Conservation (phyloP, 2,797 vertebrate species). For the Crenuchus spilurus region DNA sequence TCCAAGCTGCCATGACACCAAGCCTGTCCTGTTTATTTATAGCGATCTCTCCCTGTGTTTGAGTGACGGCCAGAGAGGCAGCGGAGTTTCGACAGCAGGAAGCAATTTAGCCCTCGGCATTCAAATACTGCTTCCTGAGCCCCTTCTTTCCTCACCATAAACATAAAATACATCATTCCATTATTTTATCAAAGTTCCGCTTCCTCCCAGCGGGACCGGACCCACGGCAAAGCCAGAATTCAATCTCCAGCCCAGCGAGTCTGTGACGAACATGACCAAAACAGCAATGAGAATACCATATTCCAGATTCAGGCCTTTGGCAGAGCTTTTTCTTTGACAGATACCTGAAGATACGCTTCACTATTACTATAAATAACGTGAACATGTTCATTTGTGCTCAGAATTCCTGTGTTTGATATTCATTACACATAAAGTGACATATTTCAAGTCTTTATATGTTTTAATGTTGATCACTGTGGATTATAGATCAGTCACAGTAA, state of each 20-base stretch:
- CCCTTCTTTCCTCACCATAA: constrained; percentile 28
- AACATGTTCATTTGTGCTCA: too few relatives aligned
- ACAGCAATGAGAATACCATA: constrained; percentile 64
- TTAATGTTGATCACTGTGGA: too few relatives aligned
- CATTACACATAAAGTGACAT: too few relatives aligned
- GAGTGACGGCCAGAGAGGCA: constrained; percentile 57
- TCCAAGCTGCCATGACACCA: constrained; percentile 61
- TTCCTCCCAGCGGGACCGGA: constrained; percentile 45
- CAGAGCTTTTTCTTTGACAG: not conserved
- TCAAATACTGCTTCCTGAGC: constrained; percentile 36
- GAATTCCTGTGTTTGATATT: too few relatives aligned
- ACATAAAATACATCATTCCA: constrained; percentile 44
- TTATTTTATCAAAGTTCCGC: constrained; percentile 68
- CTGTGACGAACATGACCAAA: constrained; percentile 59
- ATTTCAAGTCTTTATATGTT: too few relatives aligned
- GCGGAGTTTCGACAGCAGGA: constrained; percentile 58
- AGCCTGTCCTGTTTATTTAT: constrained; percentile 66
- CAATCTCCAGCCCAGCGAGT: constrained; percentile 51
- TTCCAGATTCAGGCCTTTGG: not conserved
- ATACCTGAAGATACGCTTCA: too few relatives aligned
- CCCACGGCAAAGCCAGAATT: constrained; percentile 48
- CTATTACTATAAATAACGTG: too few relatives aligned
- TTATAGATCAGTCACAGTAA: too few relatives aligned
- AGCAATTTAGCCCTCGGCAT: constrained; percentile 55
- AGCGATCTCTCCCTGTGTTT: constrained; percentile 62